These are phyloP conservation scores for Thinocorus orbignyianus DNA, from an alignment of 2,113 vertebrate species.

Conservation along the genomic window DNA sequence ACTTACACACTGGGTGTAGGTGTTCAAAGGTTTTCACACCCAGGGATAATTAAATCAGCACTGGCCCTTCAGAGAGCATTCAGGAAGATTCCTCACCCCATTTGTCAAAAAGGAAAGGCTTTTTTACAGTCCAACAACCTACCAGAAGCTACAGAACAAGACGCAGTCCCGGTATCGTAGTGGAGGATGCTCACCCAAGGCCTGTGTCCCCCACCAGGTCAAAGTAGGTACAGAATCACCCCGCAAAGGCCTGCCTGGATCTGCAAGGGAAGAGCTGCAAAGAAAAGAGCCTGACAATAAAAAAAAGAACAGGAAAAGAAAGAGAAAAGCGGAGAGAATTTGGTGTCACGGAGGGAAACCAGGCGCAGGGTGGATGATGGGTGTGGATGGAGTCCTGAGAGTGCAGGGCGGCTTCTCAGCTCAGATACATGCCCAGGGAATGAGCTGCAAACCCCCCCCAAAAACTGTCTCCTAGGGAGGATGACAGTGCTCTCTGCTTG, in stretches of 20 bases:
- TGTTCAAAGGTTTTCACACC: rapidly evolving
- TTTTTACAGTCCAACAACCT: rapidly evolving
- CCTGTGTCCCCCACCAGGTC: neutral
- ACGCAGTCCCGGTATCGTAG: rapidly evolving
- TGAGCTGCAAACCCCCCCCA: neutral
- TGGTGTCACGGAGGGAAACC: neutral
- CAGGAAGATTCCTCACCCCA: rapidly evolving
- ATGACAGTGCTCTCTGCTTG: no score
- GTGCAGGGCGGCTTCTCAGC: no score
- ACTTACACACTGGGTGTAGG: rapidly evolving
- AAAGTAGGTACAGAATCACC: neutral
- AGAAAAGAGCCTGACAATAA: no score
- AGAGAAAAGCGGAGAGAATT: neutral
- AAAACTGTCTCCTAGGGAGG: neutral
- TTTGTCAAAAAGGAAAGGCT: neutral
- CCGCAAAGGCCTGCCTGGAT: neutral
- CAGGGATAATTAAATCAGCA: neutral
- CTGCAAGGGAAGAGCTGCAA: neutral
- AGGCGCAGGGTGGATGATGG: neutral
- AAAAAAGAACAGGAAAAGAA: neutral
- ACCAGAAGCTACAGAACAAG: neutral
- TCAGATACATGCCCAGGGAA: neutral
- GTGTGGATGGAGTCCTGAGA: neutral
- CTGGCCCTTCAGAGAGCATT: neutral
- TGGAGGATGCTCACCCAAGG: neutral